A percentile compares a stretch with the other conserved stretches of the same genome.
Conservation (phyloP, 2,888 invertebrate species). For the Lottia gigantea region DNA sequence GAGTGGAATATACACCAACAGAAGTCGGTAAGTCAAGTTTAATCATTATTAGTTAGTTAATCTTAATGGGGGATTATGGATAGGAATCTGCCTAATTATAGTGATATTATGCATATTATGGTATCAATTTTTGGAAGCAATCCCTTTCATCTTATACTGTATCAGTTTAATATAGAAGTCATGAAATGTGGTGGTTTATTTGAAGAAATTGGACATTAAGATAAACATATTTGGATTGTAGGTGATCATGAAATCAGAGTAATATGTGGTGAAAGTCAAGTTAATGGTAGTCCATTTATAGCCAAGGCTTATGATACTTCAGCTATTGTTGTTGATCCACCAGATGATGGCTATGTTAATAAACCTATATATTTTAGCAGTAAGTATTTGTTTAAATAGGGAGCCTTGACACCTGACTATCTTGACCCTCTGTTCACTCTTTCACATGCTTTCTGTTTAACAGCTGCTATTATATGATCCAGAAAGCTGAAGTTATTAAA, state of each 20-base stretch:
- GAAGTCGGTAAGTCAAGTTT: conserved; percentile 50
- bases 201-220: not conserved
- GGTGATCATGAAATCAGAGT: conserved; percentile 72
- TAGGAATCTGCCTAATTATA: too few species aligned
- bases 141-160: too few species aligned
- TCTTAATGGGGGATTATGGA: too few species aligned
- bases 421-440: too few species aligned
- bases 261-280: conserved; percentile 67
- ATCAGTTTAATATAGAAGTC: not conserved
- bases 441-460: too few species aligned
- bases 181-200: not conserved
- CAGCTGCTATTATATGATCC: too few species aligned
- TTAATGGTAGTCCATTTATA: conserved; percentile 94
- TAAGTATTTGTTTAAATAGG: conserved; percentile 69
- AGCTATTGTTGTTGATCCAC: conserved; percentile 84
- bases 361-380: conserved; percentile 96
- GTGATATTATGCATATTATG: too few species aligned
- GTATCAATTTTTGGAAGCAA: too few species aligned
- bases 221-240: conserved; percentile 22
- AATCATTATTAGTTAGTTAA: too few species aligned
- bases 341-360: conserved; percentile 88
- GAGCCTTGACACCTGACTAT: too few species aligned
- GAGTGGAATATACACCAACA: conserved; percentile 51
- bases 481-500: too few species aligned
- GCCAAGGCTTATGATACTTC: conserved; percentile 81